Conservation (phyloP, 2,797 vertebrate genomes). For the Scolopax bukidnonensis region DNA sequence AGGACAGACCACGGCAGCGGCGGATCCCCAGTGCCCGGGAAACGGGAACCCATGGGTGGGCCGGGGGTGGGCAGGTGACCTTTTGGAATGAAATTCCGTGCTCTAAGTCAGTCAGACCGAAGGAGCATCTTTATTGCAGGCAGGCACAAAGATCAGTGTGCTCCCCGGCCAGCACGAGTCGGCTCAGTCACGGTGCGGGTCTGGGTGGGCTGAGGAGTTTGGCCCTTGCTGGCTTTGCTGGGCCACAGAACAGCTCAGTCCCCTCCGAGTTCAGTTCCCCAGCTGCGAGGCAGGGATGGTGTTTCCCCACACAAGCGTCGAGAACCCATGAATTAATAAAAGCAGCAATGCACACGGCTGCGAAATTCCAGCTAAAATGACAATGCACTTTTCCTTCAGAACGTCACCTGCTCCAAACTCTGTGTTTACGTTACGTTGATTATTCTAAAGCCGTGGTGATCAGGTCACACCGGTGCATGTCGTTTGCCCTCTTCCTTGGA, state of each 20-base stretch:
- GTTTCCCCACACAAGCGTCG: rapidly evolving
- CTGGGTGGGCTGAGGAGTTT: not conserved
- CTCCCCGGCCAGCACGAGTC: rapidly evolving
- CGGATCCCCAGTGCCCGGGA: rapidly evolving
- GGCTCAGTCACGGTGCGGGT: rapidly evolving
- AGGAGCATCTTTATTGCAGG: not conserved
- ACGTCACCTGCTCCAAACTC: not conserved
- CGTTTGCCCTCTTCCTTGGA: not conserved
- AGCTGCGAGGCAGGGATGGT: not conserved
- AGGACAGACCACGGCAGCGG: not conserved
- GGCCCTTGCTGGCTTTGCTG: not conserved
- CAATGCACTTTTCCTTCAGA: conserved; percentile 16
- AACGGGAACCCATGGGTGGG: not conserved
- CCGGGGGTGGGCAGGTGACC: not conserved
- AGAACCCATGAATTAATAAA: not conserved
- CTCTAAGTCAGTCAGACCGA: rapidly evolving
- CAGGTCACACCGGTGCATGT: not conserved
- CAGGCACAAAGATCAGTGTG: not conserved
- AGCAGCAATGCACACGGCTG: not conserved
- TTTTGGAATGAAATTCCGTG: not conserved
- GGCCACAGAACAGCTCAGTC: rapidly evolving
- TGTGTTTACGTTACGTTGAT: not conserved
- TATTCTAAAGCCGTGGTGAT: not conserved
- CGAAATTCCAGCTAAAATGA: not conserved
- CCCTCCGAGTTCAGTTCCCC: not conserved